Evolutionary conservation across 2,113 vertebrate genomes (phyloP), one percentile per base, ranked within the genome.

Genomic region (Vireo altiloquus): DNA sequence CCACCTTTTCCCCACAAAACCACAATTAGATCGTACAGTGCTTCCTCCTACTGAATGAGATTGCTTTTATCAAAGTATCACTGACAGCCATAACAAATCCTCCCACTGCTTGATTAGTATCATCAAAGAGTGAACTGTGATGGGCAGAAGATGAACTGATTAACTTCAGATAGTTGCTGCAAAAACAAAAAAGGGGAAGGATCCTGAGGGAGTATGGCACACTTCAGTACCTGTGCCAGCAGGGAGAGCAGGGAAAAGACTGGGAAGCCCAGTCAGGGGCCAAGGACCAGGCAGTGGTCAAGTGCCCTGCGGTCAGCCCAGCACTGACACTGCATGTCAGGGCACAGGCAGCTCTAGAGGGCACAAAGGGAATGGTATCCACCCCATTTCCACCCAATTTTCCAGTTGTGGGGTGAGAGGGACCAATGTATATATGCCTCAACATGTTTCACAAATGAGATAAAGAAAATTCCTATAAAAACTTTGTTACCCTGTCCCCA

Each of bases 291-390:
- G 13, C 11, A 40, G 22, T 13, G 2, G 14, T 15, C 2, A 4
- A 64, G 40, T 1, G 2, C 13, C 27, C 35, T 0, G 0, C 11
- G 13, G 21, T 70, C 53, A 78, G 49, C 19, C 33, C 27, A 17
- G 50, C 23, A 39, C 5, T 60, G 25, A 30, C 61, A 44, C 20
- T 7, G 28, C 1, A 0, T n/a, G n/a, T 23, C 28, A 37, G 28
- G 42, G 19, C 59, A 87, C 0, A 0, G 22, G 19, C 20, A 69
- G 54, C 15, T 33, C 28, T 46, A 25, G 5, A 1, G 22, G 8
- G 11, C 28, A 53, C 40, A 42, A 74, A 79, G 24, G 28, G 15
- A 31, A 22, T n/a, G 24, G 19, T 10, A 25, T 24, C 5, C 4
- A 2, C 5, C 16, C 47, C 65, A 54, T 46, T 63, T 68, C 27